Percentiles rank a stretch among this genome's conserved stretches.
phyloP scores from a whole-genome alignment of 2,113 vertebrate species.

The Eupsittula cactorum region DNA sequence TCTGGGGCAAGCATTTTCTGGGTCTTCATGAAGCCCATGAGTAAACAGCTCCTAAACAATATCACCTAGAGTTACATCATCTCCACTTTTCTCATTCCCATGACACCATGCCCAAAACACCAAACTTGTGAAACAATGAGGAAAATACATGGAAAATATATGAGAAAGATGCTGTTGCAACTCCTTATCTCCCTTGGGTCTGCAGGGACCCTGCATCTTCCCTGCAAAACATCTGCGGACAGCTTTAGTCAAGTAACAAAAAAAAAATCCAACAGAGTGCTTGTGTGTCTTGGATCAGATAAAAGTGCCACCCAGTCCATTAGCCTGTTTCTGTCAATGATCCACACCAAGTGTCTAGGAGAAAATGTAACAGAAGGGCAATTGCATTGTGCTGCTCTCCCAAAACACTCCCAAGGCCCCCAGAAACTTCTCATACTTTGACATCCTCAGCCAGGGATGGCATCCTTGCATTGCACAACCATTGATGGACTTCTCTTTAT shows the following conservation, averaged over 20 bases:
- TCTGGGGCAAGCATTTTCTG: not conserved
- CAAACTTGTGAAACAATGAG: not conserved
- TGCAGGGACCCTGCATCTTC: not conserved
- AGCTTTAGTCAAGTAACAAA: not conserved
- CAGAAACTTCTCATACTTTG: too few species aligned
- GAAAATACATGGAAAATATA: not conserved
- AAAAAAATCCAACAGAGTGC: rapidly evolving
- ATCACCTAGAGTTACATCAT: not conserved
- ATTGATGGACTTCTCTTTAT: not conserved
- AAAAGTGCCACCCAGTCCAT: not conserved
- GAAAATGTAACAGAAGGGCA: not conserved
- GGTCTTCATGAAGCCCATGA: not conserved
- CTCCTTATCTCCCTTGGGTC: not conserved
- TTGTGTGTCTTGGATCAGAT: not conserved
- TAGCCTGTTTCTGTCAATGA: not conserved
- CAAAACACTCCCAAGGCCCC: not conserved
- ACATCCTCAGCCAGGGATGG: not conserved
- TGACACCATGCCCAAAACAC: not conserved
- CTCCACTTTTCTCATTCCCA: not conserved
- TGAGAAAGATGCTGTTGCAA: not conserved
- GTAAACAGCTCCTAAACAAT: not conserved
- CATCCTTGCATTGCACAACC: not conserved
- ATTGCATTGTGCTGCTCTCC: not conserved
- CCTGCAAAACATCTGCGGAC: not conserved
- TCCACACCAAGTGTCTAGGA: not conserved